phyloP scores from a whole-genome alignment of 1,140 invertebrate genomes.

The Hesperophylax magnus region DNA sequence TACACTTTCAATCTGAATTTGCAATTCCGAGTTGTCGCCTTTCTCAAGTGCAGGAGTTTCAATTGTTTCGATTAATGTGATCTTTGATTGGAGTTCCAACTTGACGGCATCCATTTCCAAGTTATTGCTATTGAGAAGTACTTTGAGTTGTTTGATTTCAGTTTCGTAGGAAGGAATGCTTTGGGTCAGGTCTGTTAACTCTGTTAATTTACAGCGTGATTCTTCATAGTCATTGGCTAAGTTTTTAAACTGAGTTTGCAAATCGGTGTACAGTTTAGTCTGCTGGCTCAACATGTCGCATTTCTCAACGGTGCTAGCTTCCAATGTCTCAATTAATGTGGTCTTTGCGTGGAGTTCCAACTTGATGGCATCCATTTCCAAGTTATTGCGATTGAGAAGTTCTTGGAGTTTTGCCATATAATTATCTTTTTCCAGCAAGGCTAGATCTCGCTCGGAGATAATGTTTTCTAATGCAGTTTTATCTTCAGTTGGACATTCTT shows the following conservation, averaged over 20 bases:
- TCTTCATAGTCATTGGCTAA: not conserved
- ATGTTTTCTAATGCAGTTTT: not conserved
- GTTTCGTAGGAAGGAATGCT: not conserved
- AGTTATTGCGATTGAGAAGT: not conserved
- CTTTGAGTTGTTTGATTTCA: slow-evolving; percentile 3
- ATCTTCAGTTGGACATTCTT: not conserved
- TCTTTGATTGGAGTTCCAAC: not conserved
- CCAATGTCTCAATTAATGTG: not conserved
- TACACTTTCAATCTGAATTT: slow-evolving; percentile 8
- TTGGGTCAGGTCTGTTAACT: slow-evolving; percentile 7
- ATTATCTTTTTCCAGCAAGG: slow-evolving; percentile 31
- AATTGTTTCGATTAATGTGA: not conserved
- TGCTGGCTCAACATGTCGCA: slow-evolving; percentile 21
- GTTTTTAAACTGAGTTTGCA: slow-evolving; percentile 22
- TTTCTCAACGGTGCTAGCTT: not conserved
- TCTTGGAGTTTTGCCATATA: not conserved
- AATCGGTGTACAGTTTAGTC: slow-evolving; percentile 8
- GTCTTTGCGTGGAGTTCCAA: not conserved
- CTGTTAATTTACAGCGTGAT: not conserved
- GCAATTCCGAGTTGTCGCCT: not conserved
- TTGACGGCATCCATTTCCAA: not conserved
- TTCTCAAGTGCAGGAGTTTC: not conserved
- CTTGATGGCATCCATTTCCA: not conserved
- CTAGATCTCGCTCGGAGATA: slow-evolving; percentile 1
- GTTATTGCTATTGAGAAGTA: not conserved